Percentiles rank a stretch among this genome's conserved stretches.
These are phyloP conservation scores for Megamerina dolium DNA, from an alignment of 2,888 invertebrate genomes.

Conservation along the genomic window DNA sequence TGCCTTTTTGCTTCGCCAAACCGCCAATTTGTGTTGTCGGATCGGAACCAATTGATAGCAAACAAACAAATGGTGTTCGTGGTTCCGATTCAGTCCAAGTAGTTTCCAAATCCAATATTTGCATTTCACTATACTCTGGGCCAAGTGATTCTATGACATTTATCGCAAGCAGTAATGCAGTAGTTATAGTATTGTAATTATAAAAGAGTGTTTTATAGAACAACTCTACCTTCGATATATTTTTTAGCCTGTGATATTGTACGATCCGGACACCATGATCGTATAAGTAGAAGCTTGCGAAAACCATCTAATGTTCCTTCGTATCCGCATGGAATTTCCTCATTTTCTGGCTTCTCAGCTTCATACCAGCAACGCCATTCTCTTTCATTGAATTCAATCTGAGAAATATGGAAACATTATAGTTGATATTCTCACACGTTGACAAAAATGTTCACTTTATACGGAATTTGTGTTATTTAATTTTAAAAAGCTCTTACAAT, in stretches of 20 bases:
- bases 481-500: not conserved
- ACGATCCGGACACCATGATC: slow-evolving; percentile 93
- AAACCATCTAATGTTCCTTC: slow-evolving; percentile 81
- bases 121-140: slow-evolving; percentile 82
- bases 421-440: too few relatives aligned
- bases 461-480: not conserved
- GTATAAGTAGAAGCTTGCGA: slow-evolving; percentile 75
- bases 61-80: slow-evolving; percentile 82
- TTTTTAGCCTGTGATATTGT: slow-evolving; percentile 88
- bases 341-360: slow-evolving; percentile 86
- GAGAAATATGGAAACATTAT: too few relatives aligned
- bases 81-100: slow-evolving; percentile 89
- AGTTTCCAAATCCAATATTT: slow-evolving; percentile 82
- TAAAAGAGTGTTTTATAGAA: not conserved
- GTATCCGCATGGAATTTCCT: slow-evolving; percentile 85
- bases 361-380: slow-evolving; percentile 91
- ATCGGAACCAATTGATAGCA: slow-evolving; percentile 92
- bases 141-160: slow-evolving; percentile 66
- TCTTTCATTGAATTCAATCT: slow-evolving; percentile 78
- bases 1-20: slow-evolving; percentile 78
- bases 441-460: too few relatives aligned
- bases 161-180: too few relatives aligned
- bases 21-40: slow-evolving; percentile 89
- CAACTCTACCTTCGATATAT: slow-evolving; percentile 69
- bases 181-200: too few relatives aligned